Percentiles rank a stretch among this genome's conserved stretches.
These are phyloP conservation scores for Aphodius sticticus DNA, from an alignment of 2,888 invertebrate species.

Conservation along the genomic window DNA sequence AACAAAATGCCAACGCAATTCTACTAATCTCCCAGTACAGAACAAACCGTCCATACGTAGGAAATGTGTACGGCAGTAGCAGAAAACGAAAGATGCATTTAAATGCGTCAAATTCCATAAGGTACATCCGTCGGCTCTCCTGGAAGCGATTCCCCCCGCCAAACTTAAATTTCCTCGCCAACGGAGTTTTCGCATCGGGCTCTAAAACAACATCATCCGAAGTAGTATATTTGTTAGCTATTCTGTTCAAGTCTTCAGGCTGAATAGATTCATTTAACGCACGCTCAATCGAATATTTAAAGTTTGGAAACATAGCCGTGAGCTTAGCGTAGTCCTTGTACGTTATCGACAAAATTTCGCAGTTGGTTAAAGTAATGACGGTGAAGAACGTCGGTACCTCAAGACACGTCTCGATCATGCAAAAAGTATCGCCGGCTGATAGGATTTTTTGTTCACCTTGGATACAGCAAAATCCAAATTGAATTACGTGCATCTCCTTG, in stretches of 20 bases:
- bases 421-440: conserved; percentile 38
- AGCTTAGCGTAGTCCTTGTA: conserved; percentile 42
- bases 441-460: conserved; percentile 32
- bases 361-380: conserved; percentile 43
- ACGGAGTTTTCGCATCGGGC: conserved; percentile 14
- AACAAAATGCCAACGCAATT: conserved; percentile 38
- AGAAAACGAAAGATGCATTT: conserved; percentile 32
- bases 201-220: conserved; percentile 13
- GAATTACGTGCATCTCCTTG: conserved; percentile 45
- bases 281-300: conserved; percentile 58
- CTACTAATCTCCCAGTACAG: conserved; percentile 44
- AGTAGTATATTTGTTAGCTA: not conserved
- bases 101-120: conserved; percentile 10
- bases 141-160: not conserved
- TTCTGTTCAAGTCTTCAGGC: not conserved
- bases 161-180: conserved; percentile 32
- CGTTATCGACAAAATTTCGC: conserved; percentile 38
- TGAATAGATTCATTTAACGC: conserved; percentile 9
- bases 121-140: not conserved
- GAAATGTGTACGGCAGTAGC: conserved; percentile 39
- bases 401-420: conserved; percentile 43
- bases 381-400: conserved; percentile 42
- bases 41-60: conserved; percentile 41
- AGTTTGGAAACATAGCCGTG: conserved; percentile 53
- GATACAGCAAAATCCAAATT: conserved; percentile 44